Evolutionary conservation across 2,113 vertebrate species (phyloP).

Genomic region (Puffinus mauretanicus): DNA sequence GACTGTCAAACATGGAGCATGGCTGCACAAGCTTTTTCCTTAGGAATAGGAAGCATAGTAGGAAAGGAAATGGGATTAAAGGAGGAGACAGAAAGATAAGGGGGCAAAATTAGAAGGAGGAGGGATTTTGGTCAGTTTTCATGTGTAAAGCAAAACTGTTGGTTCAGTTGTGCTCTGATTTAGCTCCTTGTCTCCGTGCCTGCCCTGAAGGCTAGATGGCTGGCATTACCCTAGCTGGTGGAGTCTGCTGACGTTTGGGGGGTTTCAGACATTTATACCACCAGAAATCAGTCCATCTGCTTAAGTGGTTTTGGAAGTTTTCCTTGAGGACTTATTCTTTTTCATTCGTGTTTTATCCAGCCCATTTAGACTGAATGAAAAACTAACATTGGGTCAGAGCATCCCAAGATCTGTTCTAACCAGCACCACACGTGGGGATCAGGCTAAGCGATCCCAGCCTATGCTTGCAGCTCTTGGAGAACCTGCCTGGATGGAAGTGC

Average conservation of each 20-base stretch:
- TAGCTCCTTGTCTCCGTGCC: not conserved
- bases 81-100: not conserved
- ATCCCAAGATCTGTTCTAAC: not conserved
- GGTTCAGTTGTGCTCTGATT: not conserved
- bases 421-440: not conserved
- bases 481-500: not conserved
- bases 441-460: not conserved
- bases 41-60: not conserved
- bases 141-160: not conserved
- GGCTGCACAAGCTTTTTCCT: not conserved
- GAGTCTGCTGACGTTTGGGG: not conserved
- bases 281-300: not conserved
- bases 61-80: not conserved
- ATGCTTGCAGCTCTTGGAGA: not conserved
- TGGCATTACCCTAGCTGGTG: not conserved
- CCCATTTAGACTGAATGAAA: not conserved
- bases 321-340: not conserved
- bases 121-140: not conserved
- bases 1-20: not conserved
- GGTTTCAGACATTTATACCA: not conserved
- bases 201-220: not conserved
- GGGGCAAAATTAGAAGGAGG: not conserved
- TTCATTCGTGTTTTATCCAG: not conserved
- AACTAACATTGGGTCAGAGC: not conserved
- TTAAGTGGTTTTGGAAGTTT: not conserved